Conservation (phyloP, 1,140 invertebrate genomes). For the Trichomalopsis sarcophagae region DNA sequence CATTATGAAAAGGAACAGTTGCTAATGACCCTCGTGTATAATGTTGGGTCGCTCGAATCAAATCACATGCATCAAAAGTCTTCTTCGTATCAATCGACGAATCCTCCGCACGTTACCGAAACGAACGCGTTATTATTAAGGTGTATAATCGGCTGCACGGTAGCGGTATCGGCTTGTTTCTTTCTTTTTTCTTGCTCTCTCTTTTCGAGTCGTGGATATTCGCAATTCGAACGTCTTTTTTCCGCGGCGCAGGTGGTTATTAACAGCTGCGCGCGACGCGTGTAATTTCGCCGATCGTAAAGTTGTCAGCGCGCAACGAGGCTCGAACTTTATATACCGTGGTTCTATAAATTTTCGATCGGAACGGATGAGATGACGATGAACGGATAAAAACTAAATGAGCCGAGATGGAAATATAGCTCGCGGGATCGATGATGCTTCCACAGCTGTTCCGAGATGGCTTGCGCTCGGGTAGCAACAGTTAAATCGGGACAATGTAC, state of each 20-base stretch:
- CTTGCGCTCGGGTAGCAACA: not conserved
- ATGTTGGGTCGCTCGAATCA: too few species aligned
- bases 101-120: not conserved
- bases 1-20: not conserved
- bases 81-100: not conserved
- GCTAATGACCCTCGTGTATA: not conserved
- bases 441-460: not conserved
- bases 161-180: not conserved
- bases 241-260: not conserved
- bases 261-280: not conserved
- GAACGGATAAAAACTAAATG: not conserved
- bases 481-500: not conserved
- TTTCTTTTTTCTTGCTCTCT: not conserved
- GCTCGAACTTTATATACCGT: not conserved
- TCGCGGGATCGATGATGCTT: not conserved
- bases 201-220: not conserved
- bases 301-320: not conserved
- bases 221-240: not conserved
- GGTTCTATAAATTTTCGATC: not conserved
- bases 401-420: not conserved
- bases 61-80: not conserved
- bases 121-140: not conserved
- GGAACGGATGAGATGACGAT: not conserved
- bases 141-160: not conserved
- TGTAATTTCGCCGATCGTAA: not conserved